Percentiles rank a stretch among this genome's conserved stretches.
These are phyloP conservation scores for Cyprinella venusta DNA, from an alignment of 2,797 vertebrate genomes.

Conservation along the genomic window DNA sequence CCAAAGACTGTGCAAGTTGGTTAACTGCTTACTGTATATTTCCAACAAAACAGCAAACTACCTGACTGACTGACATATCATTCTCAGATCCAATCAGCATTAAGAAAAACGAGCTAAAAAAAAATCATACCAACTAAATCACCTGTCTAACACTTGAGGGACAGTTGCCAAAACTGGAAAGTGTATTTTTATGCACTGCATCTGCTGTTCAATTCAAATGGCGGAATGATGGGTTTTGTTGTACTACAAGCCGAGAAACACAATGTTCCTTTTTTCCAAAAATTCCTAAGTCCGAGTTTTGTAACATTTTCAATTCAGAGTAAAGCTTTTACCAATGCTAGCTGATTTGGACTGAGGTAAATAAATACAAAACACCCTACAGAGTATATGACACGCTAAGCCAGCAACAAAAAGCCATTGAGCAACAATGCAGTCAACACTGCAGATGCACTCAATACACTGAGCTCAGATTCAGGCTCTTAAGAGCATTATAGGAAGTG, in stretches of 20 bases:
- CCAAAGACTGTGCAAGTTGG: background rate
- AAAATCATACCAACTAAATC: background rate
- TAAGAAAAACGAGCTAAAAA: background rate
- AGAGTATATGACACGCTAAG: conserved; percentile 12
- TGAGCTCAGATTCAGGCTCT: conserved; percentile 17
- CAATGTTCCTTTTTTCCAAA: background rate
- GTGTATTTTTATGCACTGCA: background rate
- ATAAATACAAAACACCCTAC: conserved; percentile 26
- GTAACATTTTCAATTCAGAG: background rate
- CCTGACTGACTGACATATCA: background rate
- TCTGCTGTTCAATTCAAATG: background rate
- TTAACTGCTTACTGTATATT: background rate
- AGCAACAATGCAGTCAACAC: conserved; percentile 36
- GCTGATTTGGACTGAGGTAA: conserved; percentile 15
- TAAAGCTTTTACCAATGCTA: conserved; percentile 2
- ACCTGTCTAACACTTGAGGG: background rate
- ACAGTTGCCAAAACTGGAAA: background rate
- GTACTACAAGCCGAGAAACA: background rate
- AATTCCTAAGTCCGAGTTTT: background rate
- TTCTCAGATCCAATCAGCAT: conserved; percentile 17
- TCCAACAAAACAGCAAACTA: background rate
- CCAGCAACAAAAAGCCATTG: conserved; percentile 31
- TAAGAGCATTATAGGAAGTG: conserved; percentile 39
- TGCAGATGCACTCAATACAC: conserved; percentile 38
- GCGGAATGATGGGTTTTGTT: background rate